Conservation (phyloP, 2,797 vertebrate species). For the Dendrocincla fuliginosa region DNA sequence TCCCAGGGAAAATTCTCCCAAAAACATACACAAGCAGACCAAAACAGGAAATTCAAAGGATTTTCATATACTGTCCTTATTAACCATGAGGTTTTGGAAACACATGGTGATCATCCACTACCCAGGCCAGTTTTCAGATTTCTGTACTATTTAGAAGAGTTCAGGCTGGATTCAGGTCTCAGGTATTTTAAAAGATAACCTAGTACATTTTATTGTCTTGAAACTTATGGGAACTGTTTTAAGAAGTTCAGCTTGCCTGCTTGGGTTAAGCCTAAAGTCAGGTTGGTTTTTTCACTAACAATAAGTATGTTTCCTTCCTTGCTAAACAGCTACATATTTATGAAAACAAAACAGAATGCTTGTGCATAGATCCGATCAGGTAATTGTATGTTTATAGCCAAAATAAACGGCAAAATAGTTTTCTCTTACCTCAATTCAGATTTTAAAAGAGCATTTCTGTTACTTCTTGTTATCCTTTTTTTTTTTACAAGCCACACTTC, state of each 20-base stretch:
- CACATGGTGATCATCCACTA: background rate
- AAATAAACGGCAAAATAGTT: background rate
- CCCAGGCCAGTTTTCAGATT: background rate
- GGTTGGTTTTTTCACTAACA: background rate
- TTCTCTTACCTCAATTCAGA: background rate
- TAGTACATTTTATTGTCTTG: background rate
- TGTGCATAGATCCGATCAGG: background rate
- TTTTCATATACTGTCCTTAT: background rate
- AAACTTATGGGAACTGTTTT: background rate
- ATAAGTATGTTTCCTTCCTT: background rate
- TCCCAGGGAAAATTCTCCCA: background rate
- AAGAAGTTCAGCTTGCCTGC: background rate
- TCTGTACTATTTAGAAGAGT: background rate
- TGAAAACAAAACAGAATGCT: background rate
- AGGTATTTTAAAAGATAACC: background rate
- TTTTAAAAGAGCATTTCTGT: background rate
- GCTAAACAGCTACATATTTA: background rate
- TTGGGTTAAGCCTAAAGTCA: background rate
- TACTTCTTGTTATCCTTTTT: background rate
- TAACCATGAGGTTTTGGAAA: background rate
- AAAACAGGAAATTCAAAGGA: background rate
- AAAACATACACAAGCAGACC: background rate
- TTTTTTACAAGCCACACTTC: background rate
- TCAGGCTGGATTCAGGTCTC: background rate
- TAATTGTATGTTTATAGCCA: background rate